Percentiles rank a stretch among this genome's conserved stretches.
These are phyloP conservation scores for Dendronephthya gigantea DNA, from an alignment of 64 coral and sea anemone genomes.

Conservation along the genomic window DNA sequence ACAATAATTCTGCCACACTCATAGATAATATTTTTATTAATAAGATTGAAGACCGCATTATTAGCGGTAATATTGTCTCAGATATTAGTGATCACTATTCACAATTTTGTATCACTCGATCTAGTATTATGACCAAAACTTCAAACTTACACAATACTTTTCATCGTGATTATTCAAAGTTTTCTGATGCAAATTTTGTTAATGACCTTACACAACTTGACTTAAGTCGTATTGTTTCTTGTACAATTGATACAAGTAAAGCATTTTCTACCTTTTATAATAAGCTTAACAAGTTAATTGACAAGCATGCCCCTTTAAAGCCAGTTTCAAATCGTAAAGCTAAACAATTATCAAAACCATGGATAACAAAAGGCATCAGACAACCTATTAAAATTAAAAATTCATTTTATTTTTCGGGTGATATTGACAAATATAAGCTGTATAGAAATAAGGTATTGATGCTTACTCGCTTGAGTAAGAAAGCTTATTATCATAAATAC, in stretches of 20 bases:
- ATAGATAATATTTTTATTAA: slow-evolving; percentile 43
- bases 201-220: neutral
- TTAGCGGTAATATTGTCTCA: slow-evolving; percentile 23
- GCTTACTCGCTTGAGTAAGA: too few relatives aligned
- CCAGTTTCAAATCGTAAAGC: slow-evolving; percentile 11
- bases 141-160: neutral
- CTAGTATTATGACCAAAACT: neutral
- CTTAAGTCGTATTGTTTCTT: too few relatives aligned
- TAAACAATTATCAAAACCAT: neutral
- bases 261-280: slow-evolving; percentile 20
- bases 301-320: slow-evolving; percentile 27
- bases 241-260: neutral
- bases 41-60: slow-evolving; percentile 12
- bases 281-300: slow-evolving; percentile 24
- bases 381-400: neutral
- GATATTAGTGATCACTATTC: too few relatives aligned
- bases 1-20: slow-evolving; percentile 25
- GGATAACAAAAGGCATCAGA: slow-evolving; percentile 12
- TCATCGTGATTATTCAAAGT: neutral
- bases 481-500: neutral
- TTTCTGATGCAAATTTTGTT: neutral
- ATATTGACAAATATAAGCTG: neutral
- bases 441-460: neutral
- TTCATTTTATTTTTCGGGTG: neutral
- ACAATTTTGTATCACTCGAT: neutral